Evolutionary conservation across 2,113 vertebrate genomes (phyloP).

Genomic region (Hipposideros armiger): DNA sequence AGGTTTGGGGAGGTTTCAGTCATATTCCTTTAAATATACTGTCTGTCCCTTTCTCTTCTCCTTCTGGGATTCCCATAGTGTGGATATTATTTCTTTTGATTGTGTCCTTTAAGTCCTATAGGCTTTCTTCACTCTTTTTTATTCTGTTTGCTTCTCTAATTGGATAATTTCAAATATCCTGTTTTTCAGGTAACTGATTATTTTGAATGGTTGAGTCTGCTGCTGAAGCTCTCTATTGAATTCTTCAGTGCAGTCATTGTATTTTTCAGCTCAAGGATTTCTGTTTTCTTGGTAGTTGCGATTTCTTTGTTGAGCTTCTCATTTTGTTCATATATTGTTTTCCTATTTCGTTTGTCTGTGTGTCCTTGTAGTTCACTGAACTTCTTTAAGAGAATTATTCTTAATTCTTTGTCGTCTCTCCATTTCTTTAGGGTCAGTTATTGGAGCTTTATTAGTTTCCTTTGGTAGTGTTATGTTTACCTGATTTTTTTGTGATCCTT

Average conservation of each 20-base stretch:
- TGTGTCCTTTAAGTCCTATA: not conserved
- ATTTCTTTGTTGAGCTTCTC: not conserved
- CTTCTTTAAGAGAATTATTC: not conserved
- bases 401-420: not conserved
- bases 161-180: not conserved
- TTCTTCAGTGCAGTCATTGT: not conserved
- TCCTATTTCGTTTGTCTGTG: not conserved
- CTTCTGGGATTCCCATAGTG: not conserved
- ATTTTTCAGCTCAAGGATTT: not conserved
- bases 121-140: not conserved
- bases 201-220: not conserved
- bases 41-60: not conserved
- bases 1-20: not conserved
- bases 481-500: constrained; percentile 1
- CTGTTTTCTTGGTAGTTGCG: not conserved
- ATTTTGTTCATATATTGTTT: not conserved
- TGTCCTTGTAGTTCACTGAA: not conserved
- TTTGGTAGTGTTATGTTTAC: not conserved
- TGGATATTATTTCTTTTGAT: not conserved
- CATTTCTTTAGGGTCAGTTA: not conserved
- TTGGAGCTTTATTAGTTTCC: constrained; percentile 4
- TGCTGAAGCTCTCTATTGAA: not conserved
- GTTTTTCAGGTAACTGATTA: not conserved
- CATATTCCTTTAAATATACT: constrained; percentile 9
- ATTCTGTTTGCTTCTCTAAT: not conserved